Percentiles rank a stretch among this genome's conserved stretches.
These are phyloP conservation scores for Chymomyza amoena DNA, from an alignment of 2,888 invertebrate species.

Conservation along the genomic window DNA sequence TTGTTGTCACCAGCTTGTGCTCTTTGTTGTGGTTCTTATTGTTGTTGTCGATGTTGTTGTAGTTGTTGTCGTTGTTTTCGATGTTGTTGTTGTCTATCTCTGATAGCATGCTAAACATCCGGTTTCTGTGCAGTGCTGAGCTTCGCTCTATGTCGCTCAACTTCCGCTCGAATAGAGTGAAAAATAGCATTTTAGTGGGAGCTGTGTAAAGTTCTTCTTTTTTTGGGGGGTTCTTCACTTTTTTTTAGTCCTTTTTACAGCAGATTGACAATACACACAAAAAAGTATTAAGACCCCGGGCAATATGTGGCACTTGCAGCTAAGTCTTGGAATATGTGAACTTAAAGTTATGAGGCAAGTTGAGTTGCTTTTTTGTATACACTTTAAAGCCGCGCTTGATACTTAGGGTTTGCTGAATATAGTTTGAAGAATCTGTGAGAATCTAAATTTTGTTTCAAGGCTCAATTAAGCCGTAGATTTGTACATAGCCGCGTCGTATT, in stretches of 20 bases:
- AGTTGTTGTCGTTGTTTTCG: too few relatives aligned
- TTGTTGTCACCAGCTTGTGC: conserved; percentile 57
- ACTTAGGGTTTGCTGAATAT: neutral
- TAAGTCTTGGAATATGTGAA: neutral
- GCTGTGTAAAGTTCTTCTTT: neutral
- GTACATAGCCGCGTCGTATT: too few relatives aligned
- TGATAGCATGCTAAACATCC: conserved; percentile 64
- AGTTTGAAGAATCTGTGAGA: too few relatives aligned
- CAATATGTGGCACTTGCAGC: neutral
- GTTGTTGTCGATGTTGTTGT: too few relatives aligned
- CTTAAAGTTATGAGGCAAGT: neutral
- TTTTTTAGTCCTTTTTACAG: conserved; percentile 2
- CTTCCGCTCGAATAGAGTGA: conserved; percentile 68
- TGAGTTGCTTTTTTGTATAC: neutral
- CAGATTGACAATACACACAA: conserved; percentile 44
- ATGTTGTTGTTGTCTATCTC: conserved; percentile 33
- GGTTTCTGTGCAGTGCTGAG: conserved; percentile 16
- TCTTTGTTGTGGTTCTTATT: conserved; percentile 25
- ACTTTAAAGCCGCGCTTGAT: neutral
- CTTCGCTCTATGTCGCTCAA: conserved; percentile 56
- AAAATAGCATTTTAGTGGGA: conserved; percentile 64
- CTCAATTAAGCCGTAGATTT: too few relatives aligned
- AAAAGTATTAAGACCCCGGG: neutral
- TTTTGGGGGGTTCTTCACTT: neutral
- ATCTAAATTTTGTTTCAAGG: too few relatives aligned